Conservation (phyloP, 2,113 vertebrate species). For the Lophotis ruficrista region DNA sequence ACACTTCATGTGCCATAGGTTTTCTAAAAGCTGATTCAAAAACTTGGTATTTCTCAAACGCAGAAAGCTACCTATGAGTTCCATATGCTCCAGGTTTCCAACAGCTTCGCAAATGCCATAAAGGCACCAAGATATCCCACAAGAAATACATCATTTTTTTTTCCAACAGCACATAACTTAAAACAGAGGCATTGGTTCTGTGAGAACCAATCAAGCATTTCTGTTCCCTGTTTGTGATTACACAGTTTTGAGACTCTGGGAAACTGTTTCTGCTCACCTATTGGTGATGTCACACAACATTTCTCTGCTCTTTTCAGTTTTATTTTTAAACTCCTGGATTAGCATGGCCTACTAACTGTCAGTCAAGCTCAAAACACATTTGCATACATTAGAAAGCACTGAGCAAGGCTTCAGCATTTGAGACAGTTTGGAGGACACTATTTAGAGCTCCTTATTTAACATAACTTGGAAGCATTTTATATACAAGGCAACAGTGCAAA, state of each 20-base stretch:
- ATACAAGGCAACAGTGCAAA: background rate
- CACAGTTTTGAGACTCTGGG: background rate
- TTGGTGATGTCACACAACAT: background rate
- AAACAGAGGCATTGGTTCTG: background rate
- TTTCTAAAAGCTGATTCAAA: background rate
- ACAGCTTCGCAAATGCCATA: background rate
- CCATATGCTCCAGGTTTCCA: background rate
- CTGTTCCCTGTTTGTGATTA: background rate
- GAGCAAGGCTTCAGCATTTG: background rate
- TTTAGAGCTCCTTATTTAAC: background rate
- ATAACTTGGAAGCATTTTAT: background rate
- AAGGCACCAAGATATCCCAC: background rate
- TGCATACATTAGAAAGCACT: background rate
- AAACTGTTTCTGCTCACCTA: background rate
- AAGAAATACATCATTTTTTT: background rate
- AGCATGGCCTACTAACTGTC: background rate
- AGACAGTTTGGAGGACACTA: background rate
- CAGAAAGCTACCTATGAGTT: background rate
- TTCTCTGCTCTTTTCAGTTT: background rate
- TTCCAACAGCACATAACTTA: background rate
- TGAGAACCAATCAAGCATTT: background rate
- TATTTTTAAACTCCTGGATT: background rate
- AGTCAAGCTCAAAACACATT: background rate
- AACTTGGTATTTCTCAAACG: background rate
- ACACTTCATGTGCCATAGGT: background rate